phyloP scores from a whole-genome alignment of 2,113 vertebrate species.

The Neofelis nebulosa region DNA sequence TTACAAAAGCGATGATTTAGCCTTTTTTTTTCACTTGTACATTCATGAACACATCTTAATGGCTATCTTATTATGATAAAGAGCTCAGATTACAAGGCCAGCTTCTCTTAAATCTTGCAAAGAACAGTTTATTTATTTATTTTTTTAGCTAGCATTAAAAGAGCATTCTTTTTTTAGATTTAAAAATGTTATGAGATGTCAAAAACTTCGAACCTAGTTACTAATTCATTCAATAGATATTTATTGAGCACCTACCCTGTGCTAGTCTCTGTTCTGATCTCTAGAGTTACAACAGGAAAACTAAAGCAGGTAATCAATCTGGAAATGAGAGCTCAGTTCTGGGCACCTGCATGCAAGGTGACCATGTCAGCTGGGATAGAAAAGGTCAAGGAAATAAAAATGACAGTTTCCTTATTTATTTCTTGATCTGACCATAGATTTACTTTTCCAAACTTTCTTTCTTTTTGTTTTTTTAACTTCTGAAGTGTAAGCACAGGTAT shows the following conservation, averaged over 20 bases:
- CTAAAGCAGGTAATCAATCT: neutral
- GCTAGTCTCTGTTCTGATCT: neutral
- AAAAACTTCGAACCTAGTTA: neutral
- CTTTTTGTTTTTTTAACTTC: neutral
- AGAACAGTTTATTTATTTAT: neutral
- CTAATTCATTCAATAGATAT: neutral
- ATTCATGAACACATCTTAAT: neutral
- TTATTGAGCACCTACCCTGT: neutral
- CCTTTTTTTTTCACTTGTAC: neutral
- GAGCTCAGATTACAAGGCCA: neutral
- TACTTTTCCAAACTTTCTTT: neutral
- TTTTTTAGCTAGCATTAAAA: neutral
- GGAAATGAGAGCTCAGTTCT: neutral
- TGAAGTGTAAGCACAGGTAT: neutral
- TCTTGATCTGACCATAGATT: neutral
- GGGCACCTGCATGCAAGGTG: fast-evolving
- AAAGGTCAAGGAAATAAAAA: neutral
- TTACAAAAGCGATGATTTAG: neutral
- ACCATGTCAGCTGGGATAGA: neutral
- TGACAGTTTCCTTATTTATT: neutral
- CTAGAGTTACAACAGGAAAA: neutral
- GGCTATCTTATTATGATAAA: neutral
- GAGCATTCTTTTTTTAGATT: neutral
- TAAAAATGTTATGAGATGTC: neutral
- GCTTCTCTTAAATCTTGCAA: neutral